Evolutionary conservation across 1,140 invertebrate species (phyloP), one percentile per base, ranked within the genome.

Genomic region (Drosophila tsacasi): DNA sequence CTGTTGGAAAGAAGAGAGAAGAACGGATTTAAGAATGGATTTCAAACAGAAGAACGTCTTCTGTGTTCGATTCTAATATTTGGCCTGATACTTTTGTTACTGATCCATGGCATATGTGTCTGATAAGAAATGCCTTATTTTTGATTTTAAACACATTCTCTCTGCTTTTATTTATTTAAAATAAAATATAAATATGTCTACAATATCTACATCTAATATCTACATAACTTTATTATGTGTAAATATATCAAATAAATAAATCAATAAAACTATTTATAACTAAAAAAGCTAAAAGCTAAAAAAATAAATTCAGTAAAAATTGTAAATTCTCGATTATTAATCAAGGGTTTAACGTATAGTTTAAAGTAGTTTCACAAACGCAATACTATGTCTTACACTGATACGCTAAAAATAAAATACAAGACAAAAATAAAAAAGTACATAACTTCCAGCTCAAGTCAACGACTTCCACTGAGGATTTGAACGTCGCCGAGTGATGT

Each of bases 21-120:
- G 19, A 35, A 8, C 50, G 30, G 12, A 21, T 54, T 54, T 35
- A 37, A 37, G 30, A 55, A 55, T 55, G 30, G 8, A 55, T 35
- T 37, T 35, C 30, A 21, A 37, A 37, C 19, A 55, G 52, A 55
- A 37, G 32, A 55, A 37, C 32, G 32, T 19, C 52, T 54, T 54
- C 52, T 55, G 52, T 55, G 19, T 37, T 55, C 8, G 19, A 37
- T 35, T 35, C 13, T 55, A 10, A 55, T 55, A 35, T 55, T 35
- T 37, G 52, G 32, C 32, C 30, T 55, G 30, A 55, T 21, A 55
- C 52, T 37, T 32, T 55, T 35, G 19, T 23, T 52, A 19, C 50
- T 35, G 50, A 35, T 21, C 50, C 50, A 7, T 52, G n/a, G 50
- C 12, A 6, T 27, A 17, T 21, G n/a, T 8, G 13, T 19, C 30